phyloP scores from a whole-genome alignment of 2,888 invertebrate species.

The Lithophane ornitopus region DNA sequence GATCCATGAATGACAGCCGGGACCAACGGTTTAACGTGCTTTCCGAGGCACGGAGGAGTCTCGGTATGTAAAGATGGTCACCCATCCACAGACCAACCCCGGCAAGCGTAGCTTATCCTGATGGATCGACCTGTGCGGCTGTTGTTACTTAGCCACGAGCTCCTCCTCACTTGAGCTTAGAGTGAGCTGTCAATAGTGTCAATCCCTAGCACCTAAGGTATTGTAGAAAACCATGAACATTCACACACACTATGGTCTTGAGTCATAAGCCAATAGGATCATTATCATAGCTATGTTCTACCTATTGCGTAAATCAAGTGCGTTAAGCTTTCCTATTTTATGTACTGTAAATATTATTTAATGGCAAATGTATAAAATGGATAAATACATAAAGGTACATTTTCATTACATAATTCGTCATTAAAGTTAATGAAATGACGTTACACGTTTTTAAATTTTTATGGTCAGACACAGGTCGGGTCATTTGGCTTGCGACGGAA shows the following conservation, averaged over 20 bases:
- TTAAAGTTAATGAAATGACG: neutral
- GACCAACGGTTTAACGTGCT: no score
- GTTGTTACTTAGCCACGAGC: no score
- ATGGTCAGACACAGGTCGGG: slow-evolving; percentile 4
- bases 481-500: slow-evolving; percentile 9
- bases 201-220: no score
- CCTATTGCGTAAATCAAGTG: slow-evolving; percentile 22
- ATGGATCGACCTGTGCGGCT: no score
- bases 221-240: slow-evolving; percentile 23
- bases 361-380: neutral
- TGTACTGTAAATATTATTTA: slow-evolving; percentile 16
- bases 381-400: neutral
- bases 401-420: slow-evolving; percentile 14
- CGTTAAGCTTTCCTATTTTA: slow-evolving; percentile 9
- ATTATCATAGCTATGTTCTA: neutral
- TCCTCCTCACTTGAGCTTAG: no score
- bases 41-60: no score
- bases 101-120: no score
- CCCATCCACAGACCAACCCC: no score
- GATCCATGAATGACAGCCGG: no score
- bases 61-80: no score
- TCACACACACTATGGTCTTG: neutral
- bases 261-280: slow-evolving; percentile 32
- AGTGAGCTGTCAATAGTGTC: no score
- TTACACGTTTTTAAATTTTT: slow-evolving; percentile 1